Evolutionary conservation across 2,888 invertebrate genomes (phyloP), one percentile per base, ranked within the genome.

Genomic region (Arge pagana): DNA sequence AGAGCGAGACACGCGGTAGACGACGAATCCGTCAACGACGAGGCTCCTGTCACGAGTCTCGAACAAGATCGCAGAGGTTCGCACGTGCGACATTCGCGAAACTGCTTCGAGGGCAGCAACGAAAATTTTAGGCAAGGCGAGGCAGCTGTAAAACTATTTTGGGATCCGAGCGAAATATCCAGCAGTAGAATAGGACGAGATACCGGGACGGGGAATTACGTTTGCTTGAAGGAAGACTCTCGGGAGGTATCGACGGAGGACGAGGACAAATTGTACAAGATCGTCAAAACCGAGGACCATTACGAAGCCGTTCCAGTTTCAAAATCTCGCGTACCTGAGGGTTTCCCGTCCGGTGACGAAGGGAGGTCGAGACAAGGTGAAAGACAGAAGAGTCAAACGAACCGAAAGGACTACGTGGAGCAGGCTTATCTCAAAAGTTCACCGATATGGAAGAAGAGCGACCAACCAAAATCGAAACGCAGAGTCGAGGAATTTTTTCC

Each of bases 141-240:
- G n/a, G n/a, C n/a, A n/a, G n/a, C n/a, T n/a, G n/a, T n/a, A n/a
- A n/a, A n/a, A n/a, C n/a, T n/a, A n/a, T n/a, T n/a, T n/a, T n/a
- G n/a, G n/a, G n/a, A n/a, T n/a, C n/a, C n/a, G n/a, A n/a, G n/a
- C n/a, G n/a, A n/a, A n/a, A n/a, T n/a, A n/a, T n/a, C n/a, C n/a
- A n/a, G n/a, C n/a, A n/a, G n/a, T n/a, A n/a, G n/a, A n/a, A n/a
- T n/a, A n/a, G n/a, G n/a, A n/a, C n/a, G n/a, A n/a, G n/a, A n/a
- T n/a, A n/a, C n/a, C n/a, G n/a, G n/a, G n/a, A n/a, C n/a, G n/a
- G n/a, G n/a, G 7, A 40, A 39, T 16, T 49, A 52, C 36, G 45
- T 54, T 13, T 35, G 55, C 28, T 21, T 48, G 18, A 50, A 53
- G 30, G 53, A 54, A 24, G 42, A 50, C 6, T 54, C 52, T 8